Base-by-base conservation (phyloP, 1,140 invertebrate species). In the Euborellia annulipes region DNA sequence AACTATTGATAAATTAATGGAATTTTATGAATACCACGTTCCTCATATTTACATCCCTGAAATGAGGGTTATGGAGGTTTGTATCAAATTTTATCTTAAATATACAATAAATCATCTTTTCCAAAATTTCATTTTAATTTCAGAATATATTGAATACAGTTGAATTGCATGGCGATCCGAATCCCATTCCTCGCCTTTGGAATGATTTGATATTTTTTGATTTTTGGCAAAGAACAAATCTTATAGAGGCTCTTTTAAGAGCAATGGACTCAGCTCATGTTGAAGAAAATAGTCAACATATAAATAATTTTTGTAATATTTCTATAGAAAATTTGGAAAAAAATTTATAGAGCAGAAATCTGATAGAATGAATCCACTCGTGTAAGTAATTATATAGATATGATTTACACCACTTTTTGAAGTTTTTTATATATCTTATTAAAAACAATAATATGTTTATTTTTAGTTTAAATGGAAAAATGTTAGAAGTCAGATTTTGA, bases 41-140 rank as follows among this genome's bases (percentile, higher is more conserved):
- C 88, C 87, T 2, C 72, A 85, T 57, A 67, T 86, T 34, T 87
- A 87, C 55, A 75, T 79, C 19, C 86, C 87, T 0, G 82, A 89
- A 62, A 70, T 74, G 0, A 61, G 60, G 16, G 70, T 86, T 2
- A 79, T 85, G 67, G 65, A 68, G 54, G 74, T 83, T 66, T 49
- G 54, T 42, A 14, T 21, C n/a, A 40, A n/a, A 1, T 16, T 46
- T 41, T 45, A 1, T n/a, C 8, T 36, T 11, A 22, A 19, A 14
- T 16, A 16, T 46, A 34, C n/a, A 43, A 11, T 43, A 3, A n/a
- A n/a, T 34, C 9, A n/a, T 43, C 32, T 34, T 9, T 9, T 34
- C n/a, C 9, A 9, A n/a, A 34, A 34, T 9, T 34, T 34, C 9
- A 34, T 34, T 34, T 34, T n/a, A n/a, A n/a, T n/a, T n/a, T n/a